Evolutionary conservation across 2,797 vertebrate genomes (phyloP), one percentile per base, ranked within the genome.

Genomic region (Rachycentron canadum): DNA sequence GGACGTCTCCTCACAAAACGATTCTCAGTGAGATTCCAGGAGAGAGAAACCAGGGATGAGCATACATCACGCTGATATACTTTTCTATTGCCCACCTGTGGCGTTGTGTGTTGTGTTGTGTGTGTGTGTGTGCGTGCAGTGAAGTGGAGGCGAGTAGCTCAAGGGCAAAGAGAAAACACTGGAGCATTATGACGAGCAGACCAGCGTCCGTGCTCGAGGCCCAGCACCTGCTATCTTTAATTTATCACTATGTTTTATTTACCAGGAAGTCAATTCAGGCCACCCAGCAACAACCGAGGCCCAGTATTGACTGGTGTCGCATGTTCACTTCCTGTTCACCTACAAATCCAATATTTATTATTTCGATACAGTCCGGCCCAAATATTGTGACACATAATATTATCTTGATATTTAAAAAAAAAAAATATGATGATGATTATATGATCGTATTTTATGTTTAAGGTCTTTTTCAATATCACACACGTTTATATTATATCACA

Each of bases 231-330:
- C 38, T 50, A 89, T 91, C 79, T 91, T 89, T 92, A 92, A 92
- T 93, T 88, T 89, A 91, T 86, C 72, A 13, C 69, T 2, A 85
- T 91, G 82, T 90, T 90, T 92, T 91, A 93, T 91, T 92, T 74
- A 92, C 72, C 69, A 86, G 85, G 26, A 12, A 65, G 70, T 88
- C 69, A 64, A 30, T 82, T 70, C 76, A 82, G 83, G 76, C 66
- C 85, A 83, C 68, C 2, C 19, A 70, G 79, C 73, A 73, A 32
- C 58, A 73, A 66, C 69, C 71, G 6, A 40, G 69, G 17, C 65
- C 56, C 13, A 2, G 26, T 40, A 38, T 49, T 45, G 61, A 67
- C 57, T 6, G 17, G 19, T 34, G 50, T 19, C 26, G 32, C 55
- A 4, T 16, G 14, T 16, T 4, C 40, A 41, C 3, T 5, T 64